These are phyloP conservation scores for Uloborus plumipes DNA, from an alignment of 2,888 invertebrate species.

Conservation along the genomic window DNA sequence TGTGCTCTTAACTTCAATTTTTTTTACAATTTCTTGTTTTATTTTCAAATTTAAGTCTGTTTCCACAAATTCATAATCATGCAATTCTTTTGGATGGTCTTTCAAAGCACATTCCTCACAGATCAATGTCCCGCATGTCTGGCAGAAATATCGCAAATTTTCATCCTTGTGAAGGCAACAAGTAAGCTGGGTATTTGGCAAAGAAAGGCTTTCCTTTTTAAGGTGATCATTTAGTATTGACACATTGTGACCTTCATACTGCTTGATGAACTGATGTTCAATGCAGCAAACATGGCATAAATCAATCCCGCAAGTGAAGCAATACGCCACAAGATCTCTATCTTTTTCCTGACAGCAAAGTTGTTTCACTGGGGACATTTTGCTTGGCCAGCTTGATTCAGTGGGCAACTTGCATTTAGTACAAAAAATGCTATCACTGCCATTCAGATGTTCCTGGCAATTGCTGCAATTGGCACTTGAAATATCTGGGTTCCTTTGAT, in stretches of 20 bases:
- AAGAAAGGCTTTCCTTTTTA: slow-evolving; percentile 68
- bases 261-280: slow-evolving; percentile 99
- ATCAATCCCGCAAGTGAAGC: slow-evolving; percentile 95
- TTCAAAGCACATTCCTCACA: slow-evolving; percentile 94
- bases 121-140: slow-evolving; percentile 90
- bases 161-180: slow-evolving; percentile 93
- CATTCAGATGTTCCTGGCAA: slow-evolving; percentile 73
- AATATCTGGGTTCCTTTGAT: slow-evolving; percentile 57
- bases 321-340: slow-evolving; percentile 93
- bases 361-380: slow-evolving; percentile 76
- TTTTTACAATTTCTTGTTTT: slow-evolving; percentile 80
- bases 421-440: slow-evolving; percentile 82
- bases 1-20: slow-evolving; percentile 88
- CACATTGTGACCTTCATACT: slow-evolving; percentile 96
- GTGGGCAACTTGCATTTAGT: slow-evolving; percentile 77
- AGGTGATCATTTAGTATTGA: slow-evolving; percentile 73
- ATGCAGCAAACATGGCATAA: slow-evolving; percentile 93
- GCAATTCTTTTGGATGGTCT: slow-evolving; percentile 85
- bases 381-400: slow-evolving; percentile 69
- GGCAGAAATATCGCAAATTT: slow-evolving; percentile 92
- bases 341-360: slow-evolving; percentile 97
- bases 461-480: slow-evolving; percentile 45
- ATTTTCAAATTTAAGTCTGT: slow-evolving; percentile 83
- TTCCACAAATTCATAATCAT: slow-evolving; percentile 90
- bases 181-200: slow-evolving; percentile 75